A percentile compares a stretch with the other conserved stretches of the same genome.
phyloP scores from a whole-genome alignment of 2,888 invertebrate genomes.

The Heliconius ethilla region DNA sequence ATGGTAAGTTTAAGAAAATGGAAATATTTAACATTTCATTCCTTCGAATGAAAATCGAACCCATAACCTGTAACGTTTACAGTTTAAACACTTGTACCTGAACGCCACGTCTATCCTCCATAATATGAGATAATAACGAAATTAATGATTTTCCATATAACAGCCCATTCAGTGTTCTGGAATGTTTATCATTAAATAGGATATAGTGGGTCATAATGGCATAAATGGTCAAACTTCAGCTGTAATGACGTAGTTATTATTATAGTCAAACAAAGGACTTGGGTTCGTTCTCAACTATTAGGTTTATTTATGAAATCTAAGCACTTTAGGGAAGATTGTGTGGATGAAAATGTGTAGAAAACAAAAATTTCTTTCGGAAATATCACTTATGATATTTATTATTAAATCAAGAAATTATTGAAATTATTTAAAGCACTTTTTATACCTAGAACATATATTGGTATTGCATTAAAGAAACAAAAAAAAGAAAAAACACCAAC shows the following conservation, averaged over 20 bases:
- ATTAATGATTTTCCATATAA: slow-evolving; percentile 33
- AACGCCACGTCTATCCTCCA: too few species aligned
- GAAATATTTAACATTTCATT: not conserved
- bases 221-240: slow-evolving; percentile 62
- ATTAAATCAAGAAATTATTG: not conserved
- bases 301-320: slow-evolving; percentile 15
- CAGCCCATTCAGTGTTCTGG: slow-evolving; percentile 54
- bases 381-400: not conserved
- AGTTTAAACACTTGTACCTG: too few species aligned
- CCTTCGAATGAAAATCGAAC: too few species aligned
- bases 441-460: not conserved
- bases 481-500: not conserved
- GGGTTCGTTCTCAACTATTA: slow-evolving; percentile 9
- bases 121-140: slow-evolving; percentile 20
- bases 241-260: slow-evolving; percentile 53
- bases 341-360: not conserved
- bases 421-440: not conserved
- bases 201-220: slow-evolving; percentile 47
- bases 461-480: not conserved
- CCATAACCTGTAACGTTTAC: too few species aligned
- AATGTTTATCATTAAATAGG: slow-evolving; percentile 61
- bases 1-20: too few species aligned
- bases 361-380: not conserved
- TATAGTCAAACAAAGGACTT: slow-evolving; percentile 25
- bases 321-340: not conserved